Evolutionary conservation across 2,113 vertebrate species (phyloP), one percentile per base, ranked within the genome.

Genomic region (Chitala chitala): DNA sequence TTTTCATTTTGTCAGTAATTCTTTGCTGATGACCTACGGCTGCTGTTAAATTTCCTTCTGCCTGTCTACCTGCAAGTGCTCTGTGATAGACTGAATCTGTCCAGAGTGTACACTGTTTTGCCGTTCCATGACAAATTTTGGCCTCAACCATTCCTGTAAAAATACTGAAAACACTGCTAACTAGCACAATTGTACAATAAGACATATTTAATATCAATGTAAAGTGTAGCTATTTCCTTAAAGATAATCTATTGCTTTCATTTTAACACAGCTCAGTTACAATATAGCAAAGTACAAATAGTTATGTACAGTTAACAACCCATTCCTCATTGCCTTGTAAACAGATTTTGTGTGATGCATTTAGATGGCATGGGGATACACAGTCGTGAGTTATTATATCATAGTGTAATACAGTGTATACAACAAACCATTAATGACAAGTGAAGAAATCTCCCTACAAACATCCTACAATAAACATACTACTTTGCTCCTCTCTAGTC

Each of bases 371-470:
- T n/a, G 20, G 71, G 48, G 29, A 59, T 46, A 29, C 40, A 42
- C 42, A 9, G 5, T n/a, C 15, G 12, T 72, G 54, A 72, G 59
- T 72, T 72, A 38, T 72, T 61, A 42, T 46, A 55, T 66, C 63
- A 10, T 66, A n/a, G n/a, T n/a, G n/a, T n/a, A 66, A 5, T 29
- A 13, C 40, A n/a, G 6, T 72, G 29, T 31, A 59, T 26, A 31
- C n/a, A 24, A 38, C 22, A 46, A 29, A 26, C 38, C 42, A 48
- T 61, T 59, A 72, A 48, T 46, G 38, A 61, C 31, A 5, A 51
- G 20, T 53, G 20, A 53, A 71, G 33, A 54, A 31, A 71, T 22
- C 1, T 38, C 15, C 24, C 22, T 61, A 40, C 71, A 59, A 72
- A 61, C 36, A 46, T 59, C 8, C 71, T 46, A 24, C 22, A 29